These are phyloP conservation scores for Eueides isabella DNA, from an alignment of 1,140 invertebrate genomes.

Conservation along the genomic window DNA sequence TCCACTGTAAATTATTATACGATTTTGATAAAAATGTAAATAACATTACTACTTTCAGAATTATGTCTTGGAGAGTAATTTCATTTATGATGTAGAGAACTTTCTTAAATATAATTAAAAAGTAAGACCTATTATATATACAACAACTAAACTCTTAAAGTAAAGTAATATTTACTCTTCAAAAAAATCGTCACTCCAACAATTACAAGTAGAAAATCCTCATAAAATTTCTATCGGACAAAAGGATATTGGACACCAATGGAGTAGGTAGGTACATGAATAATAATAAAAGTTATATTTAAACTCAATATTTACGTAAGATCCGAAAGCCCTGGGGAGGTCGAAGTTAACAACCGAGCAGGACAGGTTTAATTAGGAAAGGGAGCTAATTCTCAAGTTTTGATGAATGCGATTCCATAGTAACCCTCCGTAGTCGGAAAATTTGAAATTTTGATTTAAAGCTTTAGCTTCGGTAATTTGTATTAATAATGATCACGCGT, in stretches of 20 bases:
- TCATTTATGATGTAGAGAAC: no score
- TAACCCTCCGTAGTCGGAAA: slow-evolving; percentile 49
- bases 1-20: no score
- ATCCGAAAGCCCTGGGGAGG: slow-evolving; percentile 44
- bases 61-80: no score
- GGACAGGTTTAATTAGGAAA: slow-evolving; percentile 73
- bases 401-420: slow-evolving; percentile 77
- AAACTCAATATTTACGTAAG: slow-evolving; percentile 71
- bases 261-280: slow-evolving; percentile 39
- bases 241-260: slow-evolving; percentile 68
- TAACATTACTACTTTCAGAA: no score
- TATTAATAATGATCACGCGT: slow-evolving; percentile 45
- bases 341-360: slow-evolving; percentile 61
- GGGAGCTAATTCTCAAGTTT: slow-evolving; percentile 74
- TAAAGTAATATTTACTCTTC: no score
- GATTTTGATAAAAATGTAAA: no score
- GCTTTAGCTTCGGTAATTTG: slow-evolving; percentile 56
- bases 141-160: no score
- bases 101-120: no score
- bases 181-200: slow-evolving; percentile 15
- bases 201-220: slow-evolving; percentile 22
- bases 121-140: no score
- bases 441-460: slow-evolving; percentile 77
- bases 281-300: slow-evolving; percentile 74
- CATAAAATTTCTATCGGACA: slow-evolving; percentile 55